Evolutionary conservation across 2,888 invertebrate genomes (phyloP), one percentile per base, ranked within the genome.

Genomic region (Copidosoma aretas): DNA sequence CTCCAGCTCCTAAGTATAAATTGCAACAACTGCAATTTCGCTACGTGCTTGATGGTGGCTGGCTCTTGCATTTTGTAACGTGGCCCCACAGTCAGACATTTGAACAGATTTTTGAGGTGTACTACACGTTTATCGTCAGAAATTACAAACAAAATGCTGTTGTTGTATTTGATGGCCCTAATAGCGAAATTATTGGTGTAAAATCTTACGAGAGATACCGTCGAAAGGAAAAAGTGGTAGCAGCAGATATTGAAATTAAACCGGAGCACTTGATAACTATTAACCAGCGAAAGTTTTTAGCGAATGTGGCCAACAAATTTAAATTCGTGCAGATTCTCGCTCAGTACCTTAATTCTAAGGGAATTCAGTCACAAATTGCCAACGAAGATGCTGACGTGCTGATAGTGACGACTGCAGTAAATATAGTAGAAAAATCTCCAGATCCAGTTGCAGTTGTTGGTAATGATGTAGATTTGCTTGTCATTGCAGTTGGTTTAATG

Each of bases 121-220:
- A 73, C 51, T 39, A 10, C 19, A 14, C 14, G 2, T 57, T 22
- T 56, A 43, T 72, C 5, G 21, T 32, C 3, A 60, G 15, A 19
- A 41, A 70, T 43, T 70, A 64, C 24, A 10, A 22, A 58, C 15
- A 15, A 1, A 62, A 63, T 24, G 65, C 68, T 10, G 21, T n/a
- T 17, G 73, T 76, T 10, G 68, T 75, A 22, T 75, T 75, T 64
- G 72, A 74, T 66, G 73, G 74, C 25, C 73, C 74, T 39, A 54
- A 19, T 52, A 63, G 66, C 46, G 68, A 64, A 12, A 12, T 57
- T 39, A 52, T 67, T 15, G 69, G 71, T 15, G 66, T 70, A 1
- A 74, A 71, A 66, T 71, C 70, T 0, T 74, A 73, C 39, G 71
- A 74, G 61, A 60, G 72, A 43, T 71, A 71, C 51, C 70, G 69